Base-by-base conservation (phyloP, 1,140 invertebrate species). In the Drosophila insularis region DNA sequence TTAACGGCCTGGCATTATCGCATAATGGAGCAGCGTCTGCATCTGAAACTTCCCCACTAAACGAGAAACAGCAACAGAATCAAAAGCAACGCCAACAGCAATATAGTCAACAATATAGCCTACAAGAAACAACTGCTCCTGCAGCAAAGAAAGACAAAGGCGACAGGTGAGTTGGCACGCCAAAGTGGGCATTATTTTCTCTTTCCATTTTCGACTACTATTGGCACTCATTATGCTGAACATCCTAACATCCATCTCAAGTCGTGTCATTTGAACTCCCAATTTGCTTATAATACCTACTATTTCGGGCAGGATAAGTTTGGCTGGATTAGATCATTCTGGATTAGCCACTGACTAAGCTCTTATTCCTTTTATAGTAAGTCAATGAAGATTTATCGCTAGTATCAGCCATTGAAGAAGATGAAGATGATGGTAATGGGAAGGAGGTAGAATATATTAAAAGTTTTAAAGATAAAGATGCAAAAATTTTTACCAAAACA, bases 221-320 rank as follows among this genome's bases (percentile, higher is more conserved):
- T 17, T 46, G 43, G 17, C 43, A 21, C 11, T 50, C 90, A 61
- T 93, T 78, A 63, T 90, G 81, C 14, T 92, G 4, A 92, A 80
- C 3, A 96, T 90, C n/a, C n/a, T n/a, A n/a, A n/a, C n/a, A 64
- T 94, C 93, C 71, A 96, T 95, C 0, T 92, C 92, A 2, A 93
- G 93, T 8, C 93, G 93, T 21, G 92, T 92, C 35, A 96, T 75
- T 71, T 93, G 93, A 2, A 95, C 89, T 40, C 93, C 92, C 1
- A 96, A 89, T 68, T 95, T 95, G 37, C 93, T 93, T 4, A 96
- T 81, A 1, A 95, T 94, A 74, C 95, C n/a, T n/a, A 37, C 95
- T 94, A 81, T 94, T 95, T 17, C 94, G 92, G 0, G 95, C 92
- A 10, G 93, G 94, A 78, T 96, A 96, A 79, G 11, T 35, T 75